Evolutionary conservation across 2,888 invertebrate genomes (phyloP).

Genomic region (Stenchaetothrips biformis): DNA sequence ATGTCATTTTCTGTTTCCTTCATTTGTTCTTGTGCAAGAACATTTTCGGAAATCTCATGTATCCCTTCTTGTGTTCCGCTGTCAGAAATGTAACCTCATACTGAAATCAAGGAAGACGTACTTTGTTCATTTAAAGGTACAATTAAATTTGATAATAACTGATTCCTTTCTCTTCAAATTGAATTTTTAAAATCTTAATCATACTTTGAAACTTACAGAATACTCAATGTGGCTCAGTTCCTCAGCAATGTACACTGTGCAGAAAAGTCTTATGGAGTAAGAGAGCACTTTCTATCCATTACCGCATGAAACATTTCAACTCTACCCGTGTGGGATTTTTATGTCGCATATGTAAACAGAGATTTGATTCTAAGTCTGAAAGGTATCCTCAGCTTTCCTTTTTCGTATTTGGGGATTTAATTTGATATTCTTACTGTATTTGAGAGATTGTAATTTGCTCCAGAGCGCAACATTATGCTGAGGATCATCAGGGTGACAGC

Average conservation of each 20-base stretch:
- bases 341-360: neutral
- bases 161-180: neutral
- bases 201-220: slow-evolving; percentile 33
- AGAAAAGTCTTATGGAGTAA: slow-evolving; percentile 38
- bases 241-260: slow-evolving; percentile 36
- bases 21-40: slow-evolving; percentile 32
- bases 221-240: slow-evolving; percentile 35
- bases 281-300: slow-evolving; percentile 38
- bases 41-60: slow-evolving; percentile 36
- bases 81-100: slow-evolving; percentile 35
- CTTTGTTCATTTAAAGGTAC: slow-evolving; percentile 37
- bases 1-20: slow-evolving; percentile 35
- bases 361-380: neutral
- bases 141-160: neutral
- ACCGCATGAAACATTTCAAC: slow-evolving; percentile 37
- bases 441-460: neutral
- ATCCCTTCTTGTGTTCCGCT: slow-evolving; percentile 36
- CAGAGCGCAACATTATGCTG: neutral
- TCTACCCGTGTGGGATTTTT: neutral
- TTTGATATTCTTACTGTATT: neutral
- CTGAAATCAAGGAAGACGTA: slow-evolving; percentile 38
- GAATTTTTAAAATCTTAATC: neutral
- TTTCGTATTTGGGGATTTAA: neutral
- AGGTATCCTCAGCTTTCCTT: neutral
- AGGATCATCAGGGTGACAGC: slow-evolving; percentile 31